These are phyloP conservation scores for Dendrocopos noguchii DNA, from an alignment of 2,113 vertebrate genomes.

Conservation along the genomic window DNA sequence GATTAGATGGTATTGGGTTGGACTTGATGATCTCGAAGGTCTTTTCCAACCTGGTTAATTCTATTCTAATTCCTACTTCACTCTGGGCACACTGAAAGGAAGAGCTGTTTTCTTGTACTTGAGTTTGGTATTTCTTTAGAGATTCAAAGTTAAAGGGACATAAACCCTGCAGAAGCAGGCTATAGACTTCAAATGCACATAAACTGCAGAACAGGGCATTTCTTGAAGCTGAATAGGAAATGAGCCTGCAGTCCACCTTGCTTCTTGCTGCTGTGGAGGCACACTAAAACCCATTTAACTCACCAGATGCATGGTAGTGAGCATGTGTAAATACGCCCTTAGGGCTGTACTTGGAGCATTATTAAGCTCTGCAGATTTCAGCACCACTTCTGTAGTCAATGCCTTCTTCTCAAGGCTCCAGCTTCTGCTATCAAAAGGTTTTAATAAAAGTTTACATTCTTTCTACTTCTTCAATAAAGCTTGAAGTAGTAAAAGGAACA, in stretches of 20 bases:
- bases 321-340: not conserved
- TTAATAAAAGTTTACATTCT: not conserved
- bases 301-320: not conserved
- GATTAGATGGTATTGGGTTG: no score
- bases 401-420: not conserved
- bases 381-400: not conserved
- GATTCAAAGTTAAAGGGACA: not conserved
- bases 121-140: not conserved
- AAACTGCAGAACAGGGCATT: not conserved
- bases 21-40: no score
- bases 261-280: not conserved
- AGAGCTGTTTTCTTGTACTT: not conserved
- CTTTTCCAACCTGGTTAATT: no score
- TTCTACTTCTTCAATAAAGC: slow-evolving; percentile 31
- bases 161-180: not conserved
- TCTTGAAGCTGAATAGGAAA: not conserved
- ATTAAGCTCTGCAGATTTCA: not conserved
- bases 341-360: not conserved
- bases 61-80: not conserved
- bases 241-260: not conserved
- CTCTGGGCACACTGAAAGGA: not conserved
- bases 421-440: not conserved
- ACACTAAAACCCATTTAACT: not conserved
- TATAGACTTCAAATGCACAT: not conserved
- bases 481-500: not conserved